These are phyloP conservation scores for Rhizomys pruinosus DNA, from an alignment of 2,113 vertebrate species.

Conservation along the genomic window DNA sequence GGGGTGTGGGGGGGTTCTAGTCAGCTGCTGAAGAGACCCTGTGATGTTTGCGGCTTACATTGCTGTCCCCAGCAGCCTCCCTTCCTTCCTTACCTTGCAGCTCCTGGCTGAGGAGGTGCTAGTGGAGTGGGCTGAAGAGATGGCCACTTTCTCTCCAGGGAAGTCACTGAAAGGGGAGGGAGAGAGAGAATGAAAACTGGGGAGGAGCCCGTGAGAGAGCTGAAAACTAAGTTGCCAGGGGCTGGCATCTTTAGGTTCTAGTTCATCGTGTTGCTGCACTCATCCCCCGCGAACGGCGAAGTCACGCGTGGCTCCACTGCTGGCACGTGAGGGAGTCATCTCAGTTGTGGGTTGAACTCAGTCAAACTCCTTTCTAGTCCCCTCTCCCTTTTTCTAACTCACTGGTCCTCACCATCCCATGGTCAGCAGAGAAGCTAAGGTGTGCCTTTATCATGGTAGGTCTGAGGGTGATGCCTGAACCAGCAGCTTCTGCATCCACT, in stretches of 20 bases:
- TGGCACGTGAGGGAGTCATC: background rate
- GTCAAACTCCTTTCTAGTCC: background rate
- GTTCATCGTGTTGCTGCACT: background rate
- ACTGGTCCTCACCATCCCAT: background rate
- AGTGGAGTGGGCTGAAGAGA: background rate
- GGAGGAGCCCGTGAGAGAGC: background rate
- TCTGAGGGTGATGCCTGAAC: background rate
- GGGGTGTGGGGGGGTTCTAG: background rate
- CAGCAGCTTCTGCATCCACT: background rate
- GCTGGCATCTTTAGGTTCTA: background rate
- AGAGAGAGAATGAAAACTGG: background rate
- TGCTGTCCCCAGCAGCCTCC: background rate
- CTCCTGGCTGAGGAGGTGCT: background rate
- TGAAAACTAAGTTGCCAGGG: background rate
- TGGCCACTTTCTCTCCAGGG: conserved; percentile 28
- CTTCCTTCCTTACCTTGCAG: background rate
- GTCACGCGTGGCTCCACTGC: background rate
- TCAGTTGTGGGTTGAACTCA: background rate
- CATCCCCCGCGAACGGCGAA: background rate
- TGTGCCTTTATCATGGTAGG: background rate
- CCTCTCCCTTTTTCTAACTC: background rate
- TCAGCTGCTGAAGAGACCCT: background rate
- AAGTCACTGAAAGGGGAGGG: background rate
- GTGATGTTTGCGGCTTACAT: fast-evolving
- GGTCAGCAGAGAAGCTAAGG: background rate